Conservation (phyloP, 1,140 invertebrate genomes). For the Stegodyphus dumicola region DNA sequence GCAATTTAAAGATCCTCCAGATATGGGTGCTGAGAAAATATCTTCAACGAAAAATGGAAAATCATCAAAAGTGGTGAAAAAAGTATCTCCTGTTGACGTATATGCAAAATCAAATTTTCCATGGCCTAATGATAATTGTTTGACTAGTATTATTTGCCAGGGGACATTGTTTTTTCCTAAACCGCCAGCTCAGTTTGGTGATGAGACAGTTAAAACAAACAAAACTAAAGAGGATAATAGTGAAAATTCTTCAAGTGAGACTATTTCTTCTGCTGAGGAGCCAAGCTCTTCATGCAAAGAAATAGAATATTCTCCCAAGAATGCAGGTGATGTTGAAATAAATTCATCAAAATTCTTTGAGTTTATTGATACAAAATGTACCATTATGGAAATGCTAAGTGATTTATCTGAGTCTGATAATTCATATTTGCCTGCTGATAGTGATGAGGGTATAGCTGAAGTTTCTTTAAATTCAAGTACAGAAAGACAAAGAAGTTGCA, state of each 20-base stretch:
- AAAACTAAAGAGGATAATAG: constrained; percentile 4
- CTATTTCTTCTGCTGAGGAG: neutral
- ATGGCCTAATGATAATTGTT: constrained; percentile 51
- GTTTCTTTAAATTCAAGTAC: neutral
- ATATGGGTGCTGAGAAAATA: neutral
- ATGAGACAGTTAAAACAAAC: constrained; percentile 18
- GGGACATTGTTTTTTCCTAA: constrained; percentile 65
- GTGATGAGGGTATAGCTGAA: neutral
- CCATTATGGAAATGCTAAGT: constrained; percentile 64
- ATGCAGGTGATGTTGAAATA: constrained; percentile 13
- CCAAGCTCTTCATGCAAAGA: neutral
- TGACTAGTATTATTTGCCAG: constrained; percentile 60
- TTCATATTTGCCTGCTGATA: neutral
- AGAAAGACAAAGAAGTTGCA: constrained; percentile 55
- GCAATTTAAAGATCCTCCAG: constrained; percentile 55
- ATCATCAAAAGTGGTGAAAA: constrained; percentile 16
- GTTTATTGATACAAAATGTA: constrained; percentile 64
- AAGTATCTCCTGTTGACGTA: constrained; percentile 23
- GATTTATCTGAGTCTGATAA: constrained; percentile 55
- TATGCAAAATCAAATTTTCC: constrained; percentile 12
- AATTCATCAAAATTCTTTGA: constrained; percentile 16
- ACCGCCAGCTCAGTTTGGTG: constrained; percentile 64
- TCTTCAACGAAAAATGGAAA: constrained; percentile 10
- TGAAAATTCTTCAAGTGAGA: neutral
- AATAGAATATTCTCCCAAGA: constrained; percentile 35